Percentiles rank a stretch among this genome's conserved stretches.
Conservation (phyloP, 2,113 vertebrate species). For the Elaphurus davidianus region DNA sequence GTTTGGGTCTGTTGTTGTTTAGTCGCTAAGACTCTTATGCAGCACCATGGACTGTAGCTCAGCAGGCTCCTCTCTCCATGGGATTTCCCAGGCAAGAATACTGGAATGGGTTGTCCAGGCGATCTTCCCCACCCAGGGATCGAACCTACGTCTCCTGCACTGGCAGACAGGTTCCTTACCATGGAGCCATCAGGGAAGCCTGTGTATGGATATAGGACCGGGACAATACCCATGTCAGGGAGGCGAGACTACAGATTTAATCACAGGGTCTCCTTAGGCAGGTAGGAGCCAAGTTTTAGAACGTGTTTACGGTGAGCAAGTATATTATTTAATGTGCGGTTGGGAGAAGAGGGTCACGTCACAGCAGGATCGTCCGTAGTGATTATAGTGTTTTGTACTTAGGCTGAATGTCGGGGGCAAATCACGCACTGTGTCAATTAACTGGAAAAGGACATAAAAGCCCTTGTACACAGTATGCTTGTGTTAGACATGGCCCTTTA, state of each 20-base stretch:
- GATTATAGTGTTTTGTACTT: not conserved
- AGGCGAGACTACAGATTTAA: not conserved
- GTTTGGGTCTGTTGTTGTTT: not conserved
- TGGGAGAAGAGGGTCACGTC: not conserved
- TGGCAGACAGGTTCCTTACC: not conserved
- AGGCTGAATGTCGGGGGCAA: not conserved
- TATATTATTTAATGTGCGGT: not conserved
- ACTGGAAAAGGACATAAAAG: not conserved
- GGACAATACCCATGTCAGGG: not conserved
- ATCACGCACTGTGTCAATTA: not conserved
- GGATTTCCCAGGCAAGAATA: not conserved
- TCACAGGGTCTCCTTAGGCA: not conserved
- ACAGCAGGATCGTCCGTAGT: not conserved
- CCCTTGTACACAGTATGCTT: not conserved
- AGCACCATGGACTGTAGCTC: not conserved
- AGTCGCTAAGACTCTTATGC: rapidly evolving
- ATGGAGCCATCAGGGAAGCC: not conserved
- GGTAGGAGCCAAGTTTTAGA: not conserved
- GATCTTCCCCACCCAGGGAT: not conserved
- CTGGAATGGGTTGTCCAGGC: not conserved
- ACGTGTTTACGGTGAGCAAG: not conserved
- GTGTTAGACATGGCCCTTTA: not conserved
- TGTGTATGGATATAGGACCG: not conserved
- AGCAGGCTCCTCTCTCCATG: not conserved
- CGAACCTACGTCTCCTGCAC: not conserved